Evolutionary conservation across 2,888 invertebrate genomes (phyloP).

Genomic region (Neocrepidodera transversa): DNA sequence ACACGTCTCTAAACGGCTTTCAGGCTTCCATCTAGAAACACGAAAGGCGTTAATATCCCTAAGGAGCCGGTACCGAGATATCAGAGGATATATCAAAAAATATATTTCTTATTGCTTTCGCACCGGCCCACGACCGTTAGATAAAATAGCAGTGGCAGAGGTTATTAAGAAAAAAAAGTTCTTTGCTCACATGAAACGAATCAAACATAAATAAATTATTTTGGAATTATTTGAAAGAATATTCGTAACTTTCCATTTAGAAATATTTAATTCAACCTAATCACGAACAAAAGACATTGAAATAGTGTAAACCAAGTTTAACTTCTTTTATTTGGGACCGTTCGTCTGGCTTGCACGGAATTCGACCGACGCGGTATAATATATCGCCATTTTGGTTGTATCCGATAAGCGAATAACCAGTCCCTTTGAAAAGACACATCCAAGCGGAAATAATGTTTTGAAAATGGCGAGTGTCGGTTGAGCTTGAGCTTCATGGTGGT

Average conservation of each 20-base stretch:
- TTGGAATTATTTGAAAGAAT: no score
- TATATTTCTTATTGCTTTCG: constrained; percentile 10
- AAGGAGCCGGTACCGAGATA: constrained; percentile 22
- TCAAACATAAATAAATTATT: no score
- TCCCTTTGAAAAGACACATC: constrained; percentile 53
- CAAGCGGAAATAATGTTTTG: constrained; percentile 57
- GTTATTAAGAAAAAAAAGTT: background rate
- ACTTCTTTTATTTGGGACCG: background rate
- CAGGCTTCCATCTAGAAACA: constrained; percentile 19
- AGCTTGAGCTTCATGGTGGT: constrained; percentile 15
- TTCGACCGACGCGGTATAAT: constrained; percentile 33
- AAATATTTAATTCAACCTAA: no score
- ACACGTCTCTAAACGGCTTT: constrained; percentile 18
- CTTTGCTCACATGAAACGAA: no score
- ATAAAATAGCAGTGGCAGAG: background rate
- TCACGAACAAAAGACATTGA: background rate
- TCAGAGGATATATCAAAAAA: constrained; percentile 16
- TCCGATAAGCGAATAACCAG: constrained; percentile 54
- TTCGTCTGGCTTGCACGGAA: background rate
- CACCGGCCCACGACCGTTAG: background rate
- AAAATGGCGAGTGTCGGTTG: constrained; percentile 50
- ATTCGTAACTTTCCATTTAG: no score
- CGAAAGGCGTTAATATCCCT: constrained; percentile 34
- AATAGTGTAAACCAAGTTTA: background rate
- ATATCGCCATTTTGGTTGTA: constrained; percentile 53